phyloP scores from a whole-genome alignment of 2,888 invertebrate species.

The Nemurella pictetii region DNA sequence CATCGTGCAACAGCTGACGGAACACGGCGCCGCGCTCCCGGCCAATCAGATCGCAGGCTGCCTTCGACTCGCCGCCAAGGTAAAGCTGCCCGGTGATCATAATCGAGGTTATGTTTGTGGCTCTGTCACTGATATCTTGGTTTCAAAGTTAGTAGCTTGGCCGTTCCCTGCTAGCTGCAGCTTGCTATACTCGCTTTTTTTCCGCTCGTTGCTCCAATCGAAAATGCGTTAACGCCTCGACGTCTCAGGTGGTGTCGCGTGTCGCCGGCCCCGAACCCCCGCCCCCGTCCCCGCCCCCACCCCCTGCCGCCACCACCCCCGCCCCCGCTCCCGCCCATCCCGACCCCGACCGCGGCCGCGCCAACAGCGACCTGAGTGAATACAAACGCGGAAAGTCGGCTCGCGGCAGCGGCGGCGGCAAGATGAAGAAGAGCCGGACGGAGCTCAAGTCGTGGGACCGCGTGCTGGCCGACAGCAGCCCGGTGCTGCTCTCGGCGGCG shows the following conservation, averaged over 20 bases:
- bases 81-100: too few relatives aligned
- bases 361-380: slow-evolving; percentile 37
- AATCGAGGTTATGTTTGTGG: too few relatives aligned
- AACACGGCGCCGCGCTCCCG: slow-evolving; percentile 59
- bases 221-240: not conserved
- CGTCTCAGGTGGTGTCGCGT: not conserved
- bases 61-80: slow-evolving; percentile 70
- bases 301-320: too few relatives aligned
- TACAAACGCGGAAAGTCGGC: slow-evolving; percentile 24
- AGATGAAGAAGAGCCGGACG: slow-evolving; percentile 29
- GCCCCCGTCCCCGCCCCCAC: not conserved
- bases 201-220: too few relatives aligned
- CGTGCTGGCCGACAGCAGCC: slow-evolving; percentile 32
- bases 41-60: slow-evolving; percentile 67
- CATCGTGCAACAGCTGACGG: slow-evolving; percentile 63
- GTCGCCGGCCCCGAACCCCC: not conserved
- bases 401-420: slow-evolving; percentile 32
- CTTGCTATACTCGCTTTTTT: too few relatives aligned
- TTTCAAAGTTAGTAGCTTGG: too few relatives aligned
- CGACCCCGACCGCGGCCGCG: slow-evolving; percentile 18
- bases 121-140: too few relatives aligned
- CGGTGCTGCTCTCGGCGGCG: slow-evolving; percentile 36
- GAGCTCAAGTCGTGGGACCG: slow-evolving; percentile 3
- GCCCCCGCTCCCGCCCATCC: too few relatives aligned
- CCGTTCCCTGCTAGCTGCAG: too few relatives aligned